Conservation (phyloP, 2,888 invertebrate species). For the Ischnura elegans region DNA sequence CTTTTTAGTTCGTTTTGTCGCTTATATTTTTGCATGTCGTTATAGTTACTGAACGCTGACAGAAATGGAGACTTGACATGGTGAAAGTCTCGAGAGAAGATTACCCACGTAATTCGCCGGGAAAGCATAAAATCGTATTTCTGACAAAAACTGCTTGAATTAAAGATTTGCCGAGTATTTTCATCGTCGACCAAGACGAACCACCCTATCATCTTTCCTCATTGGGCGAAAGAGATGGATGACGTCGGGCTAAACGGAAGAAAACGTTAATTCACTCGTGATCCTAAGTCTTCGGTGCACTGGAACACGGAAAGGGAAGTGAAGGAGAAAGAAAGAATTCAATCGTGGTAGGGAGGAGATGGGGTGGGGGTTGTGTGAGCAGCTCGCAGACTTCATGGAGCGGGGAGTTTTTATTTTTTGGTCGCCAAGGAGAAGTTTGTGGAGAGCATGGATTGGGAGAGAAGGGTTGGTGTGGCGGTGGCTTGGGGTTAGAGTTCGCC, state of each 20-base stretch:
- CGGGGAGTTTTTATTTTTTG: neutral
- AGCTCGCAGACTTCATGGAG: conserved; percentile 13
- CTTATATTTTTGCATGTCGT: too few species aligned
- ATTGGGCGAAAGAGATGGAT: too few species aligned
- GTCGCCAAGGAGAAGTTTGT: neutral
- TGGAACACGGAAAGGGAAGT: neutral
- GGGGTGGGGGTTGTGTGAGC: neutral
- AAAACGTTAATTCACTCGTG: neutral
- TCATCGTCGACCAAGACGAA: too few species aligned
- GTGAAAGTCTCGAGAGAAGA: too few species aligned
- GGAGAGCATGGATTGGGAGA: neutral
- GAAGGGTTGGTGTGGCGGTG: neutral
- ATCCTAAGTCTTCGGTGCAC: neutral
- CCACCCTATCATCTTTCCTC: too few species aligned
- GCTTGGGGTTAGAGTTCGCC: conserved; percentile 43
- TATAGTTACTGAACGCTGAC: too few species aligned
- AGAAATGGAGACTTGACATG: too few species aligned
- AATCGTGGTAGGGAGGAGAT: neutral
- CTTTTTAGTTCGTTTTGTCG: too few species aligned
- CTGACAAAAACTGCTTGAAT: too few species aligned
- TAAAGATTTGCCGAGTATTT: too few species aligned
- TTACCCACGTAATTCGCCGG: too few species aligned
- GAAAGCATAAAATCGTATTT: too few species aligned
- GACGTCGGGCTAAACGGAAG: neutral
- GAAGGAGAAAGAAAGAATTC: neutral